Evolutionary conservation across 2,797 vertebrate genomes (phyloP), one percentile per base, ranked within the genome.

Genomic region (Gambelia wislizenii): DNA sequence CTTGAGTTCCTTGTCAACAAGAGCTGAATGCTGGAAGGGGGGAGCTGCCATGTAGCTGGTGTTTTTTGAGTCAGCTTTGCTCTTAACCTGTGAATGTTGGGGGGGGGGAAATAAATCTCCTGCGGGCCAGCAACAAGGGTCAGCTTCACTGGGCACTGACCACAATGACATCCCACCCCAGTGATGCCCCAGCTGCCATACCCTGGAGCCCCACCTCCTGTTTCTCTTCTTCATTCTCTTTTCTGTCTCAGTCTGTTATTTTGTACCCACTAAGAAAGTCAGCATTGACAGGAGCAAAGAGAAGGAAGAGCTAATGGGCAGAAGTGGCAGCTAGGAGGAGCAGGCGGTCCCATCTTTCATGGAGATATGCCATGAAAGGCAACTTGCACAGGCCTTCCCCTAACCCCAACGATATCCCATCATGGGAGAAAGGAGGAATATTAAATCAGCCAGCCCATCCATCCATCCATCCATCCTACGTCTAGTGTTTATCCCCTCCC

Each of bases 1-100:
- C 97, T 96, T 94, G 96, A 96, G 97, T 98, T 98, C 97, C 98
- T 98, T 95, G 95, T 97, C 96, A 92, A 93, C 95, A 97, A 96
- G 93, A 79, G 95, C 94, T 94, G 95, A 95, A 97, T 95, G 87
- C 94, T 96, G 96, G 87, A 94, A 94, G 91, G 94, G 33, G 94
- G 94, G 92, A 82, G 89, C 83, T n/a, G 47, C 33, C 30, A 52
- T 33, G 47, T 14, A 52, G 2, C 14, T 52, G 30, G 6, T 79
- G 77, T 54, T 52, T 4, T 92, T 95, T 56, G 61, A 92, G 93
- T 94, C 97, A 97, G 97, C 97, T 97, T 97, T 97, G 97, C 97
- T 97, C 97, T 97, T 97, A 97, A 97, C 97, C 95, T 96, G 96
- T 97, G 97, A 96, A 97, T 98, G 97, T 49, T 67, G 64, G 13